These are phyloP conservation scores for Stictonetta naevosa DNA, from an alignment of 2,113 vertebrate species.

Conservation along the genomic window DNA sequence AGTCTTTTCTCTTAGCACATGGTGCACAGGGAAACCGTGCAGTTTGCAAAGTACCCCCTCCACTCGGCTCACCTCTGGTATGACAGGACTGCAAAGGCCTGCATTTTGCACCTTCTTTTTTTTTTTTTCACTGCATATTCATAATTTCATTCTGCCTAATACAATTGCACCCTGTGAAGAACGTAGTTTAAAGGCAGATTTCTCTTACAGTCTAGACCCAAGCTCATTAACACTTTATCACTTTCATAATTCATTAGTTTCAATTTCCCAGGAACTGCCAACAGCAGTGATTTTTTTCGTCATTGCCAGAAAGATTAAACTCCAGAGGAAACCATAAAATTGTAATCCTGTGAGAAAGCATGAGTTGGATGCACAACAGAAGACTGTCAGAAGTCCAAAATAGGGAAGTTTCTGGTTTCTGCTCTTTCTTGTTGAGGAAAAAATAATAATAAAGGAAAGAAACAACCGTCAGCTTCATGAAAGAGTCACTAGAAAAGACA, in stretches of 20 bases:
- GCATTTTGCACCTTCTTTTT: background rate
- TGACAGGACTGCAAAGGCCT: background rate
- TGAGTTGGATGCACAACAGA: background rate
- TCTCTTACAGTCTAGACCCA: background rate
- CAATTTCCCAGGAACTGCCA: background rate
- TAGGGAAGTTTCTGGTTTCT: background rate
- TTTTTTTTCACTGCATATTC: background rate
- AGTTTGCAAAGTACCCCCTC: rapidly evolving
- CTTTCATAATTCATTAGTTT: constrained; percentile 17
- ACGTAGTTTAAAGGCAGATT: background rate
- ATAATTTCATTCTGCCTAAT: background rate
- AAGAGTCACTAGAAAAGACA: background rate
- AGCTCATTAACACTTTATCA: constrained; percentile 19
- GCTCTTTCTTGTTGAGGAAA: background rate
- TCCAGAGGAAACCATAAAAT: constrained; percentile 13
- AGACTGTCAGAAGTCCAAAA: background rate
- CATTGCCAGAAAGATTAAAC: background rate
- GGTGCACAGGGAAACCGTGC: background rate
- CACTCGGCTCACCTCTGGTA: background rate
- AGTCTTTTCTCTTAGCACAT: background rate
- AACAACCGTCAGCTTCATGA: background rate
- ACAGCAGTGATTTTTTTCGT: constrained; percentile 11
- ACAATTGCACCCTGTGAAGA: background rate
- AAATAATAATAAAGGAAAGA: background rate
- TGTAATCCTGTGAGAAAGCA: background rate